Conservation (phyloP, 2,797 vertebrate species). For the Oreonectes daqikongensis region DNA sequence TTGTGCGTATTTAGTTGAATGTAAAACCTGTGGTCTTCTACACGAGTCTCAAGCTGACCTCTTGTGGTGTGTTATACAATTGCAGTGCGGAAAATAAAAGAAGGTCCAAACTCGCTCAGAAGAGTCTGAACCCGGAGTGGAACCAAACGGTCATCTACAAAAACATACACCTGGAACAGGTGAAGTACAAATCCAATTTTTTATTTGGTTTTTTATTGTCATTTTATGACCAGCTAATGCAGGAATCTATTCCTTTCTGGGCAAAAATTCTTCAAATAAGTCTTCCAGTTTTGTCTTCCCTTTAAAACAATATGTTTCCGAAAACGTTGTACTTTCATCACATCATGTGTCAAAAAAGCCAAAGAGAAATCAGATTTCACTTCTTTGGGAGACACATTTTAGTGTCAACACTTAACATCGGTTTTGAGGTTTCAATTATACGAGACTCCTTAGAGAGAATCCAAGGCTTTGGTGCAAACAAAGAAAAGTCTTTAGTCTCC, state of each 20-base stretch:
- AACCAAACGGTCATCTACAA: slow-evolving; percentile 99
- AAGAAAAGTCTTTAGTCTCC: slow-evolving; percentile 41
- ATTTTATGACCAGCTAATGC: neutral
- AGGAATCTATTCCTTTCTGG: neutral
- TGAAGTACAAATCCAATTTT: slow-evolving; percentile 54
- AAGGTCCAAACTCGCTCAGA: slow-evolving; percentile 92
- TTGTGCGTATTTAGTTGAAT: slow-evolving; percentile 1
- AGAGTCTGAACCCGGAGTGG: slow-evolving; percentile 97
- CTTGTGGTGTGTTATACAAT: slow-evolving; percentile 58
- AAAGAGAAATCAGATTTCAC: slow-evolving; percentile 13
- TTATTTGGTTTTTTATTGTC: neutral
- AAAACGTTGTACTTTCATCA: slow-evolving; percentile 3
- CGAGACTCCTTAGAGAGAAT: slow-evolving; percentile 47
- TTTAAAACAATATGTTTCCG: neutral
- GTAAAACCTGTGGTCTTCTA: neutral
- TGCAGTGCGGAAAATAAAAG: slow-evolving; percentile 94
- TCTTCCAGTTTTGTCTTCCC: too few species aligned
- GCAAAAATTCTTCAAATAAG: too few species aligned
- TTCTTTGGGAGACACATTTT: slow-evolving; percentile 9
- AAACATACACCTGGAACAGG: slow-evolving; percentile 96
- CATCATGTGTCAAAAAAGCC: neutral
- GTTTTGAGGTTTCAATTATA: slow-evolving; percentile 54
- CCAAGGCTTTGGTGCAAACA: slow-evolving; percentile 42
- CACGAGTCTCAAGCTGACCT: slow-evolving; percentile 49
- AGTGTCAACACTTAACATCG: neutral